Percentiles rank a stretch among this genome's conserved stretches.
Evolutionary conservation across 2,797 vertebrate species (phyloP).

Genomic region (Esox masquinongy): DNA sequence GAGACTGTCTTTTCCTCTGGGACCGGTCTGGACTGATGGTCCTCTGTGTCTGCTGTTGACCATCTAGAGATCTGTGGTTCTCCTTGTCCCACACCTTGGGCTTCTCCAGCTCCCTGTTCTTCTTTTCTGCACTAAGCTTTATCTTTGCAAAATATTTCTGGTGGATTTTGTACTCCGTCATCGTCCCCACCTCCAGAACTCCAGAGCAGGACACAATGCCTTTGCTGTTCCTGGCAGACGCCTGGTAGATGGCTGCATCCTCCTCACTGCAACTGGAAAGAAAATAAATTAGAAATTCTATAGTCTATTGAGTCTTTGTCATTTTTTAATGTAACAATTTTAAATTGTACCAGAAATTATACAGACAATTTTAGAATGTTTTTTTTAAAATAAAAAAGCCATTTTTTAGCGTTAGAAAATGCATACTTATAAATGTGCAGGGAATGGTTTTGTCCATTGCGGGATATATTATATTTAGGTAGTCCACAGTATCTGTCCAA

Average conservation of each 20-base stretch:
- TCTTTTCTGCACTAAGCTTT: conserved; percentile 88
- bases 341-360: too few species aligned
- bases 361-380: too few species aligned
- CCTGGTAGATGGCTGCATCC: conserved; percentile 97
- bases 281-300: background rate
- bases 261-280: conserved; percentile 87
- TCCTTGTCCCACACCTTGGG: conserved; percentile 79
- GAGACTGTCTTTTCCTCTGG: conserved; percentile 86
- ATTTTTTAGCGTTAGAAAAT: background rate
- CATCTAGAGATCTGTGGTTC: conserved; percentile 43
- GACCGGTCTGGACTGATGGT: conserved; percentile 84
- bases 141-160: conserved; percentile 93
- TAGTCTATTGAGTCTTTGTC: background rate
- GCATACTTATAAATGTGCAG: conserved; percentile 95
- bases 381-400: too few species aligned
- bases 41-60: conserved; percentile 73
- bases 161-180: conserved; percentile 96
- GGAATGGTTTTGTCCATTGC: conserved; percentile 87
- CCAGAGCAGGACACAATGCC: conserved; percentile 97
- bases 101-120: conserved; percentile 81
- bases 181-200: conserved; percentile 93
- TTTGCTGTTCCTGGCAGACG: conserved; percentile 91
- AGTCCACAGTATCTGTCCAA: conserved; percentile 96
- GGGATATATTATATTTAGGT: conserved; percentile 96
- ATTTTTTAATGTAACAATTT: too few species aligned